Evolutionary conservation across 1,140 invertebrate genomes (phyloP), one percentile per base, ranked within the genome.

Genomic region (Capitella teleta): DNA sequence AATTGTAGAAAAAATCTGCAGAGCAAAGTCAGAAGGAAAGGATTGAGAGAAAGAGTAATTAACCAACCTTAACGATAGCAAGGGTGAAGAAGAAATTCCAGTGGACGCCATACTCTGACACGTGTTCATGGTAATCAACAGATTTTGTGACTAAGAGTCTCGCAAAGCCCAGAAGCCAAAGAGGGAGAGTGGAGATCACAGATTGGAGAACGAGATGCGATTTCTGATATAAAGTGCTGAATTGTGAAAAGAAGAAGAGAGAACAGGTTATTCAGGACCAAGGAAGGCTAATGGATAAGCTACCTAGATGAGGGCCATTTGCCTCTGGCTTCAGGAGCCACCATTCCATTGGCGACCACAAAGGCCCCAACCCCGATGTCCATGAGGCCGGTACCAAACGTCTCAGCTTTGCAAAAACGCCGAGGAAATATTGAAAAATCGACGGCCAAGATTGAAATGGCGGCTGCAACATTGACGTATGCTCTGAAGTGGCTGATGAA

Each of bases 11-110:
- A 44, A 14, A 10, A 44, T 14, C 42, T 44, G 21, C 10, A 26
- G n/a, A 21, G 28, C 10, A 44, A 24, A 19, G 6, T 6, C 4
- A 40, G 5, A 40, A 24, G 8, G 16, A 12, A 40, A 40, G 38
- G 25, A 40, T 21, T 16, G 10, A 24, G n/a, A 44, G 5, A 16
- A 44, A 44, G 16, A 24, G 25, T 21, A 47, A n/a, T 47, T 3
- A 18, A 34, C 28, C 12, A 32, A 79, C 75, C 77, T 88, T 91
- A 4, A 87, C 82, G 37, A 83, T 71, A 23, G 85, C 87, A 30
- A 97, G 67, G 1, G 89, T 95, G 50, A 94, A 82, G 64, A 96
- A 97, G 66, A 97, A 97, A 69, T 98, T 98, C 87, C 92, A 94
- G 72, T 96, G 91, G 4, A 85, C 76, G 2, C 93, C 94, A 76